Evolutionary conservation across 2,113 vertebrate genomes (phyloP).

Genomic region (Hepsetus odoe): DNA sequence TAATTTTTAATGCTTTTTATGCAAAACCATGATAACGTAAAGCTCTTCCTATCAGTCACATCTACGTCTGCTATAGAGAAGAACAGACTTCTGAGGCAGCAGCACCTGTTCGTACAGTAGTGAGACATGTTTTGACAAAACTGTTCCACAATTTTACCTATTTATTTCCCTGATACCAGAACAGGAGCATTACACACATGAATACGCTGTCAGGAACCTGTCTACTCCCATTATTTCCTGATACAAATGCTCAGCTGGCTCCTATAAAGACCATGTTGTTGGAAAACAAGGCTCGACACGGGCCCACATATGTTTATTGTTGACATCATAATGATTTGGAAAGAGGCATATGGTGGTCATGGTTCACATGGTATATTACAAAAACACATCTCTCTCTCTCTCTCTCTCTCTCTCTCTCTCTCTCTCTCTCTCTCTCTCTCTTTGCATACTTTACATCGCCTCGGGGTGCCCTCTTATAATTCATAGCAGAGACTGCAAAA

Average conservation of each 20-base stretch:
- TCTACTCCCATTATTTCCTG: constrained; percentile 30
- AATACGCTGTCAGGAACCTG: constrained; percentile 32
- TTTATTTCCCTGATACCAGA: constrained; percentile 36
- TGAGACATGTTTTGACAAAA: constrained; percentile 8
- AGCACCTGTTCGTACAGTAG: constrained; percentile 16
- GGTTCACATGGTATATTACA: constrained; percentile 11
- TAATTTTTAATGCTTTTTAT: too few species aligned
- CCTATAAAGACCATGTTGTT: constrained; percentile 31
- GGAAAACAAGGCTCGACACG: constrained; percentile 31
- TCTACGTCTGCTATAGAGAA: constrained; percentile 15
- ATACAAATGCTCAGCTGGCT: constrained; percentile 30
- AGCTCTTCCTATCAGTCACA: too few species aligned
- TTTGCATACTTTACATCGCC: constrained; percentile 36
- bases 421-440: not conserved
- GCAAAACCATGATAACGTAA: too few species aligned
- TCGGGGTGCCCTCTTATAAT: constrained; percentile 45
- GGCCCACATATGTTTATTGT: constrained; percentile 40
- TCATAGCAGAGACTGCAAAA: constrained; percentile 30
- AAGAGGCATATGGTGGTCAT: constrained; percentile 24
- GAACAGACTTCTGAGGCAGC: not conserved
- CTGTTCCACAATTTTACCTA: constrained; percentile 21
- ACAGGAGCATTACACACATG: constrained; percentile 42
- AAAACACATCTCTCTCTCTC: constrained; percentile 39
- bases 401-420: not conserved
- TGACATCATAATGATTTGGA: constrained; percentile 50